Percentiles rank a stretch among this genome's conserved stretches.
phyloP scores from a whole-genome alignment of 2,888 invertebrate species.

The Hermaeophaga mercurialis region DNA sequence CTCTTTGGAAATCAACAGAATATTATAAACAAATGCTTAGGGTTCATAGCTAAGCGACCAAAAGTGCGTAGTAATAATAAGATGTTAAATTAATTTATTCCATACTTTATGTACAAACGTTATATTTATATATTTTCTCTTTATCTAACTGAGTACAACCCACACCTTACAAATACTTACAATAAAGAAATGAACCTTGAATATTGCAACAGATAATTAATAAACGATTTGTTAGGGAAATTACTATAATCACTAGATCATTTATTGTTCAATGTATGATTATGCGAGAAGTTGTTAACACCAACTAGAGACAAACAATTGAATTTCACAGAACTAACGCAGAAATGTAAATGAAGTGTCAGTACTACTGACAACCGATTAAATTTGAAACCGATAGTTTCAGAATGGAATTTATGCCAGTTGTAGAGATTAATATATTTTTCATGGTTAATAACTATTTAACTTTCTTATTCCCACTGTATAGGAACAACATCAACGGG shows the following conservation, averaged over 20 bases:
- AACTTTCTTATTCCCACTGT: no score
- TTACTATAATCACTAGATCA: not conserved
- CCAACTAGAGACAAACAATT: conserved; percentile 4
- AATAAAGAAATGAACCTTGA: not conserved
- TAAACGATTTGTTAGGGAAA: not conserved
- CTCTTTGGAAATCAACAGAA: no score
- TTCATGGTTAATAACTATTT: no score
- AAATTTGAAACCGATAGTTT: not conserved
- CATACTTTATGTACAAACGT: no score
- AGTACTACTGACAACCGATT: conserved; percentile 1
- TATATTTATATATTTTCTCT: no score
- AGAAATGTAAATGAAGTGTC: conserved; percentile 7
- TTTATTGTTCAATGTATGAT: conserved; percentile 7
- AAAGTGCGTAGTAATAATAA: not conserved
- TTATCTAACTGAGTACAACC: no score
- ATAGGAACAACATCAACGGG: no score
- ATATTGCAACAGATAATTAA: not conserved
- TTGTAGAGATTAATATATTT: no score
- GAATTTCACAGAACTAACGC: conserved; percentile 3
- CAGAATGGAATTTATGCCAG: not conserved
- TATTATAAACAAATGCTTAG: not conserved
- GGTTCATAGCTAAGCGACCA: not conserved
- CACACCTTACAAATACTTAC: not conserved
- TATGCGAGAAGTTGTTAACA: conserved; percentile 5
- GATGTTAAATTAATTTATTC: no score